A percentile compares a stretch with the other conserved stretches of the same genome.
These are phyloP conservation scores for Malurus alboscapulatus DNA, from an alignment of 2,113 vertebrate species.

Conservation along the genomic window DNA sequence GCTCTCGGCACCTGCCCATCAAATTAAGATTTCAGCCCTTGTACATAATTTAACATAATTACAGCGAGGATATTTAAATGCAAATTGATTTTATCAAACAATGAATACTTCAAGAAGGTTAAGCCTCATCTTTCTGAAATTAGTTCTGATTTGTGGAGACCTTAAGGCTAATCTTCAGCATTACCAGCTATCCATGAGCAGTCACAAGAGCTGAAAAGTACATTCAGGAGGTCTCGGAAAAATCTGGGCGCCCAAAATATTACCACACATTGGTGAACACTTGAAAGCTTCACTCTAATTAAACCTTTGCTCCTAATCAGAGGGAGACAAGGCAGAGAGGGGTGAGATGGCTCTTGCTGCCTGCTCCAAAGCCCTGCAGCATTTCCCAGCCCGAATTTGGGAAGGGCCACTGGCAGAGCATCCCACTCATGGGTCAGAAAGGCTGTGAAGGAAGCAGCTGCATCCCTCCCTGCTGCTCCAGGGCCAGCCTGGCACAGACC, in stretches of 20 bases:
- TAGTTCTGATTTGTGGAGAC: neutral
- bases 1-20: neutral
- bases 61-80: neutral
- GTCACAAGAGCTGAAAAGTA: neutral
- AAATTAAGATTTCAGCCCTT: neutral
- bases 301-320: neutral
- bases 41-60: conserved; percentile 8
- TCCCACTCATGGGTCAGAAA: neutral
- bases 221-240: neutral
- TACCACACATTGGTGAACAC: accelerated
- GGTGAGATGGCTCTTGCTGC: accelerated
- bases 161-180: neutral
- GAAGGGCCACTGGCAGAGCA: neutral
- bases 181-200: neutral
- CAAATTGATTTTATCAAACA: conserved; percentile 19
- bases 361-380: accelerated
- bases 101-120: neutral
- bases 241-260: neutral
- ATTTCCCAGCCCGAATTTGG: neutral
- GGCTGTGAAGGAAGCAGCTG: neutral
- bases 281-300: neutral
- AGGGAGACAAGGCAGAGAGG: neutral
- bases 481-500: neutral
- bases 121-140: neutral
- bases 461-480: neutral